Conservation (phyloP, 2,797 vertebrate genomes). For the Lateolabrax maculatus region DNA sequence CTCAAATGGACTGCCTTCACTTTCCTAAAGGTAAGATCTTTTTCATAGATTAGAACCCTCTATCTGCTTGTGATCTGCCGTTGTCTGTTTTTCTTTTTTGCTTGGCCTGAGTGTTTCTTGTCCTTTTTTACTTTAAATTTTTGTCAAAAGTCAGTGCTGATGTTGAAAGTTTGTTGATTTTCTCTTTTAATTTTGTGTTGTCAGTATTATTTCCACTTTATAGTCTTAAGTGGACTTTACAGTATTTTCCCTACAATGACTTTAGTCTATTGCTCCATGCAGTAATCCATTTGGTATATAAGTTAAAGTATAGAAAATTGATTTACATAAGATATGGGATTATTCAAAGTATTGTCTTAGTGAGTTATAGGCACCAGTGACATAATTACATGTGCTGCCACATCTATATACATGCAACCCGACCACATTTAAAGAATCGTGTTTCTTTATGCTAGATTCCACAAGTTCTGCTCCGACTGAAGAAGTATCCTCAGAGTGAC, state of each 20-base stretch:
- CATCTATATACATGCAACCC: not conserved
- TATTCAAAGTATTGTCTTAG: not conserved
- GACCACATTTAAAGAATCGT: not conserved
- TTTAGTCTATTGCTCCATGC: not conserved
- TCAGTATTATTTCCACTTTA: not conserved
- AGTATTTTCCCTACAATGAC: not conserved
- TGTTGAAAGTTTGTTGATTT: not conserved
- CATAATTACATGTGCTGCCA: not conserved
- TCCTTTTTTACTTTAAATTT: not conserved
- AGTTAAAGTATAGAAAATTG: not conserved
- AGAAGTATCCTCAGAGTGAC: conserved; percentile 94
- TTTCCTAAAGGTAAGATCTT: conserved; percentile 95
- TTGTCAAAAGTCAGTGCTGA: not conserved
- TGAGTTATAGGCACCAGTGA: not conserved
- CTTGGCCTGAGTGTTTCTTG: not conserved
- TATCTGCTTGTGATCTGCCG: not conserved
- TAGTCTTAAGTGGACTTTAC: too few relatives aligned
- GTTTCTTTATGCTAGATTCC: conserved; percentile 88
- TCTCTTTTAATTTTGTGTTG: not conserved
- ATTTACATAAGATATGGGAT: not conserved
- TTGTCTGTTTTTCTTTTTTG: not conserved
- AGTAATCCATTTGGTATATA: not conserved
- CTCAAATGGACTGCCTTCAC: conserved; percentile 99
- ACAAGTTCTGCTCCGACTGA: conserved; percentile 94
- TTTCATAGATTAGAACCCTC: not conserved